phyloP scores from a whole-genome alignment of 2,888 invertebrate species.

The Ptychoptera albimana region DNA sequence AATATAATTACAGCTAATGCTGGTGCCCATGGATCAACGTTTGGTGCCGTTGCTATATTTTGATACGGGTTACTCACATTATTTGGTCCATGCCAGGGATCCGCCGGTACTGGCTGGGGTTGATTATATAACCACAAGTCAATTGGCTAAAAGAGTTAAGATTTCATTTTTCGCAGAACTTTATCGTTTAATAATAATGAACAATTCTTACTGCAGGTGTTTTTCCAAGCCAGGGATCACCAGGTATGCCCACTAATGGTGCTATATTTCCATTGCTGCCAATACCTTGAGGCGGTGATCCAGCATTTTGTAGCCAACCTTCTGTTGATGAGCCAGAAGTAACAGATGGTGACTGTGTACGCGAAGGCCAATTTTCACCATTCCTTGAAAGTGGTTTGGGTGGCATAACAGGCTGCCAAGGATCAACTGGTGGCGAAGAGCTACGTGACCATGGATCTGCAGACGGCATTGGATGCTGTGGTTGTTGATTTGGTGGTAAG shows the following conservation, averaged over 20 bases:
- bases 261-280: slow-evolving; percentile 12
- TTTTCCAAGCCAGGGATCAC: slow-evolving; percentile 24
- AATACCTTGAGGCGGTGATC: slow-evolving; percentile 9
- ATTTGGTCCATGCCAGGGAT: slow-evolving; percentile 21
- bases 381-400: slow-evolving; percentile 10
- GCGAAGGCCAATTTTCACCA: slow-evolving; percentile 12
- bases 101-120: slow-evolving; percentile 10
- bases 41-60: slow-evolving; percentile 15
- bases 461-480: slow-evolving; percentile 21
- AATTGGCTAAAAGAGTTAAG: too few species aligned
- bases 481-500: slow-evolving; percentile 34
- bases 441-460: slow-evolving; percentile 30
- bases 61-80: slow-evolving; percentile 14
- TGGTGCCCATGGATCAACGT: slow-evolving; percentile 43
- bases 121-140: slow-evolving; percentile 12
- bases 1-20: neutral
- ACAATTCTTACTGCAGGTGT: slow-evolving; percentile 5
- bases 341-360: slow-evolving; percentile 28
- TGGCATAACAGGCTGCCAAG: slow-evolving; percentile 24
- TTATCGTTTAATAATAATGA: too few species aligned
- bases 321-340: slow-evolving; percentile 29
- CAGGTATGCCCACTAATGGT: too few species aligned
- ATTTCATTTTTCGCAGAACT: too few species aligned
- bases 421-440: slow-evolving; percentile 25
- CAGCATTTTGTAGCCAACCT: slow-evolving; percentile 25